Percentiles rank a stretch among this genome's conserved stretches.
These are phyloP conservation scores for Cetonia aurata DNA, from an alignment of 2,888 invertebrate genomes.

Conservation along the genomic window DNA sequence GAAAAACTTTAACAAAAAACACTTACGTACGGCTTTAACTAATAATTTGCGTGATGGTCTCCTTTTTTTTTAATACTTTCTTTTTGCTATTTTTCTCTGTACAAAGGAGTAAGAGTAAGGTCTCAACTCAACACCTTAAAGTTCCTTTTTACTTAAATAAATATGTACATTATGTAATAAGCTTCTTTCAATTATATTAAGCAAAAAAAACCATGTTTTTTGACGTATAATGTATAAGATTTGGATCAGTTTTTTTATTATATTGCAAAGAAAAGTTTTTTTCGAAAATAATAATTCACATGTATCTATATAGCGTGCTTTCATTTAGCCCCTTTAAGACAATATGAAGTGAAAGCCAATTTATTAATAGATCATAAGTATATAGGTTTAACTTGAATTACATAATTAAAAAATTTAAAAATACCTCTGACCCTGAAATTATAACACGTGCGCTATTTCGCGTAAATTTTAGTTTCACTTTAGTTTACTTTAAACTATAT, in stretches of 20 bases:
- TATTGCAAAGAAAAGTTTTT: neutral
- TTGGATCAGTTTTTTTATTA: neutral
- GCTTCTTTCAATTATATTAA: neutral
- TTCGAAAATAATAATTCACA: no score
- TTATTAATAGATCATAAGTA: slow-evolving; percentile 17
- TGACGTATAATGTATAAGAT: neutral
- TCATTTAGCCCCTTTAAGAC: neutral
- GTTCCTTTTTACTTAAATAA: neutral
- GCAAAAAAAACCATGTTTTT: neutral
- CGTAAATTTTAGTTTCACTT: neutral
- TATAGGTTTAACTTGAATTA: slow-evolving; percentile 14
- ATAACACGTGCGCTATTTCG: slow-evolving; percentile 14
- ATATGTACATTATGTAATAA: no score
- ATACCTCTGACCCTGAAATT: slow-evolving; percentile 2
- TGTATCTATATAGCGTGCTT: neutral
- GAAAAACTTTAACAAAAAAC: no score
- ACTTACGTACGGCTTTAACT: no score
- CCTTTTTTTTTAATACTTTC: neutral
- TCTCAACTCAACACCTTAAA: neutral
- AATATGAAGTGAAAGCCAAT: neutral
- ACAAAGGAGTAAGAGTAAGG: neutral
- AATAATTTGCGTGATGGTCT: no score
- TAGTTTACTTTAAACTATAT: neutral
- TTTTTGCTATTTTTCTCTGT: neutral
- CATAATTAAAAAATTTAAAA: slow-evolving; percentile 32